Conservation (phyloP, 2,888 invertebrate genomes). For the Synergus umbraculus region DNA sequence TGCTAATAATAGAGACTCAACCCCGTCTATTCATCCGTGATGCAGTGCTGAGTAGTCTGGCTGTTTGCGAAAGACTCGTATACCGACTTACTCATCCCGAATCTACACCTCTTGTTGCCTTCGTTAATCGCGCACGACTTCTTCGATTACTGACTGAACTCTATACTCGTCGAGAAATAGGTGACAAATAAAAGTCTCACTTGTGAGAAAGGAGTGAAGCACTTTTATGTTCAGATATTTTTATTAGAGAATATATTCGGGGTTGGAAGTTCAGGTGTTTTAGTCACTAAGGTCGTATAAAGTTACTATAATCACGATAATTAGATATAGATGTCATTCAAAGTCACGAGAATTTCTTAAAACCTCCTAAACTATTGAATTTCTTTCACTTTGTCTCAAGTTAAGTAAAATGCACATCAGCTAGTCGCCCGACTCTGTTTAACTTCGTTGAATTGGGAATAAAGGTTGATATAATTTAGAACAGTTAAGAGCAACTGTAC, state of each 20-base stretch:
- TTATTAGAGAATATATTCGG: too few relatives aligned
- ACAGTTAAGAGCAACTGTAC: conserved; percentile 71
- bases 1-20: conserved; percentile 75
- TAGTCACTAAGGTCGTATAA: too few relatives aligned
- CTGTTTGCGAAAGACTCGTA: conserved; percentile 52
- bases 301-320: not conserved
- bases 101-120: conserved; percentile 49
- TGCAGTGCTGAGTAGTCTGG: conserved; percentile 54
- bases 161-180: not conserved
- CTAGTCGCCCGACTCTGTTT: not conserved
- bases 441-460: conserved; percentile 49
- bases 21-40: conserved; percentile 67
- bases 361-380: not conserved
- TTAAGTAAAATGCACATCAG: not conserved
- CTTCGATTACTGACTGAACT: conserved; percentile 15
- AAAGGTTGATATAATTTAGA: conserved; percentile 75
- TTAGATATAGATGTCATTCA: not conserved
- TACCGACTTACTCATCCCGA: conserved; percentile 47
- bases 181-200: too few relatives aligned
- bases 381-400: not conserved
- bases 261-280: too few relatives aligned
- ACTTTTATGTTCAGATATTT: too few relatives aligned
- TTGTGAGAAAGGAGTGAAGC: too few relatives aligned
- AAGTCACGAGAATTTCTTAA: not conserved
- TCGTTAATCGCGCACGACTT: conserved; percentile 12